Base-by-base conservation (phyloP, 2,113 vertebrate species). In the Tamias sibiricus region DNA sequence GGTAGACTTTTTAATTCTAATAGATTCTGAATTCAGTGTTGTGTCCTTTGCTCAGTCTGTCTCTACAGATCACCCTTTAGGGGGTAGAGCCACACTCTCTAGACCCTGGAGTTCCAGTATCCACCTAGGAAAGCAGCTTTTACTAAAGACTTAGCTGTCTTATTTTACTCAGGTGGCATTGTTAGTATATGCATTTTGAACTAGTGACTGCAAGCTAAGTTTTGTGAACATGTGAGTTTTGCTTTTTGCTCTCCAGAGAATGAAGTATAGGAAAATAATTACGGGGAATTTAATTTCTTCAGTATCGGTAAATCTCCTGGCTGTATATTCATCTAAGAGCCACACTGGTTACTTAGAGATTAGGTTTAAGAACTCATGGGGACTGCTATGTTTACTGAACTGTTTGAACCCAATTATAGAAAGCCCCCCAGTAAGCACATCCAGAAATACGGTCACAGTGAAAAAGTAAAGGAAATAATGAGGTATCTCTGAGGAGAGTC, bases 391-490 rank as follows among this genome's bases (percentile, higher is more conserved):
- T 90, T 95, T 93, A 89, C 64, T 44, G 89, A 94, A 72, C 37
- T 76, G 54, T 86, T 93, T 93, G 86, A 96, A 95, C 40, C 42
- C 82, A 90, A 76, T 96, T 94, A 96, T 4, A 93, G 40, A 86
- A 85, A 89, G 74, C 3, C 49, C 14, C 69, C 93, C 68, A 96
- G 62, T 62, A 96, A 95, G 62, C 17, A 75, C n/a, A 92, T 69
- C 2, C 57, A 94, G 95, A 95, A 88, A 94, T 72, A 86, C 24
- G 49, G 82, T 83, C 86, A 83, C 4, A 83, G 89, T 49, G 20
- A 77, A 86, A 92, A 91, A 82, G 57, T 69, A 91, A 80, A 82
- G 64, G 76, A 97, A 95, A 90, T 94, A 96, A 94, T 81, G 86
- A 87, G n/a, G 5, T 66, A 49, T 66, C 49, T 95, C 64, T 87